Percentiles rank a stretch among this genome's conserved stretches.
phyloP scores from a whole-genome alignment of 2,888 invertebrate species.

The Hecatera dysodea region DNA sequence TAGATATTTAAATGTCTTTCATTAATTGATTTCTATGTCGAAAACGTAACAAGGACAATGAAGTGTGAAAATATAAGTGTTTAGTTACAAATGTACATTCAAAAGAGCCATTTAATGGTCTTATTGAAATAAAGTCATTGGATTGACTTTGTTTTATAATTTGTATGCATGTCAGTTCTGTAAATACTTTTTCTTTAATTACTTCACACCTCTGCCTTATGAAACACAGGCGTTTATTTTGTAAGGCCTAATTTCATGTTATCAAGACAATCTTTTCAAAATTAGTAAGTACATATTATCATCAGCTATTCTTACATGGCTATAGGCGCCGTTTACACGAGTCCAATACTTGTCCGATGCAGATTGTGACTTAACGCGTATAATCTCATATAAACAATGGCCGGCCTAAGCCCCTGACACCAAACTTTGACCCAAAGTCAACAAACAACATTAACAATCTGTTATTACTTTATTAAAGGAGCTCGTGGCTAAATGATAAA shows the following conservation, averaged over 20 bases:
- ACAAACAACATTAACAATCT: slow-evolving; percentile 20
- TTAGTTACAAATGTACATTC: too few relatives aligned
- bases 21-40: too few relatives aligned
- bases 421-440: slow-evolving; percentile 27
- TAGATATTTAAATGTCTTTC: too few relatives aligned
- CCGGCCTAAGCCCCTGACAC: slow-evolving; percentile 5
- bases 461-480: background rate
- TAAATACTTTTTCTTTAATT: too few relatives aligned
- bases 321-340: background rate
- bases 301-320: background rate
- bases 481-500: too few relatives aligned
- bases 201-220: too few relatives aligned
- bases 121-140: too few relatives aligned
- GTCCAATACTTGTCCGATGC: background rate
- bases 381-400: slow-evolving; percentile 26
- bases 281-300: background rate
- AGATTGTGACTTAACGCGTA: slow-evolving; percentile 8
- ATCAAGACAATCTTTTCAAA: background rate
- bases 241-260: background rate
- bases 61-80: too few relatives aligned
- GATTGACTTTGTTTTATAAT: too few relatives aligned
- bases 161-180: too few relatives aligned
- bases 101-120: too few relatives aligned
- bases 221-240: background rate
- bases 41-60: too few relatives aligned